A percentile compares a stretch with the other conserved stretches of the same genome.
phyloP scores from a whole-genome alignment of 2,797 vertebrate genomes.

The Leuciscus waleckii region DNA sequence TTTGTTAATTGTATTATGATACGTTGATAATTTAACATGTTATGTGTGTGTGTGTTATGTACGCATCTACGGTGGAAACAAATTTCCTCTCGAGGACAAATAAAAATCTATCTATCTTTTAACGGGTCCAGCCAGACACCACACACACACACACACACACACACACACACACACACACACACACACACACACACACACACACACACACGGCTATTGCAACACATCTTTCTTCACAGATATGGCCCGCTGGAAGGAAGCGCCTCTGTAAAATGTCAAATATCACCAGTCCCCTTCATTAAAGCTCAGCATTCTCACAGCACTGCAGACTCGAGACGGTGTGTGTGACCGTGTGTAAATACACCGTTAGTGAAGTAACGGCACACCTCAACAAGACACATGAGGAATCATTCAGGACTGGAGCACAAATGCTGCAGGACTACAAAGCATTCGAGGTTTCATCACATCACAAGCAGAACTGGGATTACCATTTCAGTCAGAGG shows the following conservation, averaged over 20 bases:
- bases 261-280: not conserved
- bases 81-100: no score
- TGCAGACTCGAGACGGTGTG: not conserved
- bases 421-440: not conserved
- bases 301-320: not conserved
- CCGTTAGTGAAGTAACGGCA: not conserved
- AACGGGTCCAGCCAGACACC: not conserved
- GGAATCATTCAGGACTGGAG: not conserved
- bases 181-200: not conserved
- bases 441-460: no score
- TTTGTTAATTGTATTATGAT: no score
- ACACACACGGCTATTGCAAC: not conserved
- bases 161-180: not conserved
- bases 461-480: not conserved
- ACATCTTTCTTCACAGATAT: not conserved
- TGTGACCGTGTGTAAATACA: no score
- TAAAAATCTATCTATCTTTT: not conserved
- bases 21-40: no score
- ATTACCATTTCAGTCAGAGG: not conserved
- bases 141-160: not conserved
- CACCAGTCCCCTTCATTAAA: not conserved
- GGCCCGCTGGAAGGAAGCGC: not conserved
- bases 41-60: no score
- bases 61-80: no score
- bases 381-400: no score